Evolutionary conservation across 2,888 invertebrate species (phyloP).

Genomic region (Lydus trimaculatus): DNA sequence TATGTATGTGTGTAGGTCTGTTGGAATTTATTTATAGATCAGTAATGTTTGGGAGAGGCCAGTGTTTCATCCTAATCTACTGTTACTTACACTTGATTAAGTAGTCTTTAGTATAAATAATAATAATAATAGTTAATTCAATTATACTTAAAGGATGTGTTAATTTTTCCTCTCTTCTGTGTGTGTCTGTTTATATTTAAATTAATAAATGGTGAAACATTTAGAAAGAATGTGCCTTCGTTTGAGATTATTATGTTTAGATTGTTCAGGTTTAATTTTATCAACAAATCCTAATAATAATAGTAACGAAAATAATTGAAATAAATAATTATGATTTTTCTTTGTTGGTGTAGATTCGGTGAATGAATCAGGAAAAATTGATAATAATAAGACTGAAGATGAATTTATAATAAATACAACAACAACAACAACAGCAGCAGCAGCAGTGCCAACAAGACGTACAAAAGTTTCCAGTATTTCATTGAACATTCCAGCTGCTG

Average conservation of each 20-base stretch:
- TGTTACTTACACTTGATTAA: background rate
- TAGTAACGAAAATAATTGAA: background rate
- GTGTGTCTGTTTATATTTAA: conserved; percentile 6
- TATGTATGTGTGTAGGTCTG: conserved; percentile 50
- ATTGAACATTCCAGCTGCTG: conserved; percentile 70
- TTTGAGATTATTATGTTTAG: conserved; percentile 64
- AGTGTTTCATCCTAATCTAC: conserved; percentile 26
- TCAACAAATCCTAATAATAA: background rate
- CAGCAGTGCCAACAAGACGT: conserved; percentile 58
- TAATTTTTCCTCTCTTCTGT: background rate
- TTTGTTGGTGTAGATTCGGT: conserved; percentile 43
- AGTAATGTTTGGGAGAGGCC: conserved; percentile 48
- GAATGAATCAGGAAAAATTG: conserved; percentile 42
- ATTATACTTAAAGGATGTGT: background rate
- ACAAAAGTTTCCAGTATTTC: conserved; percentile 68
- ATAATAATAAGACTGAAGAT: conserved; percentile 53
- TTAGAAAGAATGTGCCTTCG: conserved; percentile 61
- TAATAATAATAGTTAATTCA: background rate
- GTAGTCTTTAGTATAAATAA: background rate
- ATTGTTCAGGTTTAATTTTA: conserved; percentile 64
- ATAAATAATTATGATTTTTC: background rate
- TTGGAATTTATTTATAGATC: conserved; percentile 58
- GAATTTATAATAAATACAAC: conserved; percentile 15
- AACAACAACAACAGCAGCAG: conserved; percentile 60
- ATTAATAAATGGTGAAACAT: conserved; percentile 49